Base-by-base conservation (phyloP, 2,797 vertebrate species). In the Coreius guichenoti region DNA sequence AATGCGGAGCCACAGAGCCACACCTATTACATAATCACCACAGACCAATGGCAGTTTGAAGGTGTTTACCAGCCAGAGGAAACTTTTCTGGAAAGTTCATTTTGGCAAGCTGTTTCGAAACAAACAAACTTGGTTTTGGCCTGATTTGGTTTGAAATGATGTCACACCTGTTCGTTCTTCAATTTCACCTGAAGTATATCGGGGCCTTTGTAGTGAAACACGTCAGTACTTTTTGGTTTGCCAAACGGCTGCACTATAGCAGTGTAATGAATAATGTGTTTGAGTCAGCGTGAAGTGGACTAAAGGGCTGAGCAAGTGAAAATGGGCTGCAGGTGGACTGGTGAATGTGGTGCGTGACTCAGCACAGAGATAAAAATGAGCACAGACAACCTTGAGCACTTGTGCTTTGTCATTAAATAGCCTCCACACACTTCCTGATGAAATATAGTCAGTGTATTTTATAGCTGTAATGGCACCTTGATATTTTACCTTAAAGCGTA, bases 311-410 rank as follows among this genome's bases (percentile, higher is more conserved):
- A 69, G 70, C 29, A 26, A 49, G 45, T 51, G 47, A 33, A 17
- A 83, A 26, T 7, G 0, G 67, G 6, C 45, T 17, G 49, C 75
- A 68, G 47, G 31, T 11, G 21, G 21, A 49, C 72, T 74, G 72
- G 43, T 49, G n/a, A 63, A 72, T 61, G 39, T 29, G 9, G 31
- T 11, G 49, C n/a, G 5, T 83, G 81, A 75, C 83, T 79, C 65
- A 19, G 49, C 75, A 68, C 17, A 56, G 26, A 84, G 39, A 58
- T 45, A 12, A 83, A 39, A 75, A 74, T 51, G 29, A 65, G 43
- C 14, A 33, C 58, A 69, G 23, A 58, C 43, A n/a, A 72, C 83
- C 65, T 84, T 83, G 51, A 70, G 26, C 17, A 5, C 11, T 74
- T 47, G 31, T 39, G 13, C 3, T 56, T 69, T 39, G 39, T 65